Percentiles rank a stretch among this genome's conserved stretches.
Evolutionary conservation across 2,888 invertebrate genomes (phyloP).

Genomic region (Conchocele bisecta): DNA sequence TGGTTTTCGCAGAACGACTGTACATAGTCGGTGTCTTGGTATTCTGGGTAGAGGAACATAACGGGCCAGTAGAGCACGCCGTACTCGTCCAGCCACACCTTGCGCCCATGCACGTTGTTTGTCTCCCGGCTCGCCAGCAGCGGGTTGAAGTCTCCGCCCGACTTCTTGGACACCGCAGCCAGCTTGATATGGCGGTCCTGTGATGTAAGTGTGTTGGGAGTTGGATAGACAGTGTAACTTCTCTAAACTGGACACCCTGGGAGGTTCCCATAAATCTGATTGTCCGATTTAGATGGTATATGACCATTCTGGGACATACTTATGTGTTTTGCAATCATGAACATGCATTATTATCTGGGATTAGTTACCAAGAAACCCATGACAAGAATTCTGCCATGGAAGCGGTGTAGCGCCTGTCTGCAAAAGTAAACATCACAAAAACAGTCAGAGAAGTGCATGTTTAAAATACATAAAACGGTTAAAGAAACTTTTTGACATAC

Average conservation of each 20-base stretch:
- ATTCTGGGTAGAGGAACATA: slow-evolving; percentile 94
- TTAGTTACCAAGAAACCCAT: too few relatives aligned
- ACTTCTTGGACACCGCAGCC: slow-evolving; percentile 56
- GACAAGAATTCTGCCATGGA: too few relatives aligned
- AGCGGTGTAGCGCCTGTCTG: too few relatives aligned
- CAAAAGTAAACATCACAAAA: too few relatives aligned
- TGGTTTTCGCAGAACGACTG: slow-evolving; percentile 90
- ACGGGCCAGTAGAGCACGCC: slow-evolving; percentile 91
- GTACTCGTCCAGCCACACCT: slow-evolving; percentile 83
- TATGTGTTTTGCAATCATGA: too few relatives aligned
- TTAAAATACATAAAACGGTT: too few relatives aligned
- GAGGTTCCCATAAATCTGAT: neutral
- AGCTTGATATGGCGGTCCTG: slow-evolving; percentile 70
- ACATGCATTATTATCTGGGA: too few relatives aligned
- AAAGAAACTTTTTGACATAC: too few relatives aligned
- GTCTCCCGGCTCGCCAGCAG: slow-evolving; percentile 70
- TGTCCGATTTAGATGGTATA: too few relatives aligned
- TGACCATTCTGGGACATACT: too few relatives aligned
- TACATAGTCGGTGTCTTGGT: slow-evolving; percentile 93
- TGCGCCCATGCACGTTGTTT: slow-evolving; percentile 75
- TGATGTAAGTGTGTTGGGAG: slow-evolving; percentile 8
- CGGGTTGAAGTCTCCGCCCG: slow-evolving; percentile 45
- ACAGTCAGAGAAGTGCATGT: too few relatives aligned
- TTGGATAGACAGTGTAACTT: neutral
- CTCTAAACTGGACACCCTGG: too few relatives aligned